Evolutionary conservation across 2,888 invertebrate species (phyloP), one percentile per base, ranked within the genome.

Genomic region (Eulithis prunata): DNA sequence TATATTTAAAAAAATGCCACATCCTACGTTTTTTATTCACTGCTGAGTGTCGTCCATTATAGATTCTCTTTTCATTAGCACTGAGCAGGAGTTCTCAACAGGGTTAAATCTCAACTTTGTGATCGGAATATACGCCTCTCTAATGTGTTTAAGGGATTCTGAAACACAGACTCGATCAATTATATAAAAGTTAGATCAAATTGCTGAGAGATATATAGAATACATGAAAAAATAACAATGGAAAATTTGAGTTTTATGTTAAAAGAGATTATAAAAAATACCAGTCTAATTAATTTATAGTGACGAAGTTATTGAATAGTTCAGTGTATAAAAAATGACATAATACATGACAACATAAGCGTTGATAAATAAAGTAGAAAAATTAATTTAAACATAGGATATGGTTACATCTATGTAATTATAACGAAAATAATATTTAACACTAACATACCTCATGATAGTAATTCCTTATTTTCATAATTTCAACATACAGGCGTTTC

Each of bases 401-500:
- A 32, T 32, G n/a, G 32, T 32, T 32, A 32, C 32, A 32, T 32
- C 2, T 5, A 32, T 32, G 4, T 32, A 32, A 13, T 21, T 53
- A 57, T 41, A 36, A 4, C 41, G n/a, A 52, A 60, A 46, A 52
- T 3, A 13, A 11, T 32, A 41, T 38, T 28, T 56, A 66, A 75
- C 86, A 87, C 21, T 70, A 65, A 79, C 90, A 86, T 76, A 93
- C 92, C 91, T 91, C 89, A 80, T 85, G 83, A 76, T 90, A 91
- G 77, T 82, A 91, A 80, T 83, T 89, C 82, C 88, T 82, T 76
- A 91, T 89, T 92, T 91, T 93, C 92, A 93, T 93, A 87, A 88
- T 91, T 87, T 82, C 80, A 62, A 81, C 73, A 71, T 80, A 80
- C 57, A 80, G 74, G 64, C 75, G 73, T 68, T 79, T 76, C 69